Conservation (phyloP, 2,797 vertebrate species). For the Cetoscarus ocellatus region DNA sequence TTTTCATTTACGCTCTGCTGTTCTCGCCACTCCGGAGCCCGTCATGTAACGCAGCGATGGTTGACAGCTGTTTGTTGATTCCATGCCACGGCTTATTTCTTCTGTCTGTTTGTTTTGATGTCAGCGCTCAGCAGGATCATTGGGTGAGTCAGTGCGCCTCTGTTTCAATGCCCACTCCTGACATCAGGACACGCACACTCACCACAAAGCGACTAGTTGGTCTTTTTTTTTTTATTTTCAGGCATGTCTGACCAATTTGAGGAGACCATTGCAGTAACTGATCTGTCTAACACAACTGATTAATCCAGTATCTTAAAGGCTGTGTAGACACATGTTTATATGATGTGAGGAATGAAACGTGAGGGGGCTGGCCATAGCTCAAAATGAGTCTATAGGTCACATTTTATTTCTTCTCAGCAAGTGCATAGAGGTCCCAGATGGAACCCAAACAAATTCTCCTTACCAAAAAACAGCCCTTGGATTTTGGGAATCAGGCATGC, state of each 20-base stretch:
- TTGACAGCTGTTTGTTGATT: conserved; percentile 82
- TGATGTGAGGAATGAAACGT: not conserved
- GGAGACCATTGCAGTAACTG: conserved; percentile 7
- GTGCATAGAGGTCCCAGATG: too few species aligned
- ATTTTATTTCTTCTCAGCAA: too few species aligned
- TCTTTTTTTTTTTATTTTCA: conserved; percentile 50
- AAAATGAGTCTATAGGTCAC: not conserved
- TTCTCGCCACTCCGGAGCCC: conserved; percentile 54
- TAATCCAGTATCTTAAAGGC: not conserved
- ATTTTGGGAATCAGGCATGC: too few species aligned
- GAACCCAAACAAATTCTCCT: too few species aligned
- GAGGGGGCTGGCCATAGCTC: not conserved
- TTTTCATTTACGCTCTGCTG: conserved; percentile 62
- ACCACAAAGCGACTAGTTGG: conserved; percentile 26
- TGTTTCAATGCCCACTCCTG: conserved; percentile 56
- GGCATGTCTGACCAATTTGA: conserved; percentile 27
- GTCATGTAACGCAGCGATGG: conserved; percentile 63
- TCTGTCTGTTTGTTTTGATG: conserved; percentile 80
- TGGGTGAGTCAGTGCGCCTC: conserved; percentile 48
- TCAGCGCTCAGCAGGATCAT: conserved; percentile 65
- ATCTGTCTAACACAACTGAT: not conserved
- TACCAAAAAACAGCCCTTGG: too few species aligned
- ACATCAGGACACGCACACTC: conserved; percentile 41
- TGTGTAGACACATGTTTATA: not conserved
- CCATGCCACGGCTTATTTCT: conserved; percentile 78